Evolutionary conservation across 2,888 invertebrate species (phyloP).

Genomic region (Xanthia togata): DNA sequence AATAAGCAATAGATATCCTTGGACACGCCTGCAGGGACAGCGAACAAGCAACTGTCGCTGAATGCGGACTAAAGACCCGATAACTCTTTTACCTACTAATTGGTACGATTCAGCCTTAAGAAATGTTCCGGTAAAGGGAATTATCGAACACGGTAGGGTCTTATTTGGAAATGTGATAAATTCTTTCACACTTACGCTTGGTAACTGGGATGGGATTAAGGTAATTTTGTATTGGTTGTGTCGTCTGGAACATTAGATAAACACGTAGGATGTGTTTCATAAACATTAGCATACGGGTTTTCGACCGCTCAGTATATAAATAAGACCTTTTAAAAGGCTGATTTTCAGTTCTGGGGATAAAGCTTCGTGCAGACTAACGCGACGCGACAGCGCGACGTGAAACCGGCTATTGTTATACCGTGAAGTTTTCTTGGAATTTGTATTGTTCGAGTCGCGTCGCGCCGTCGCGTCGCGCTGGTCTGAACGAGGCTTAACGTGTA

Average conservation of each 20-base stretch:
- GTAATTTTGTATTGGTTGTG: slow-evolving; percentile 3
- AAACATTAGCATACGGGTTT: not conserved
- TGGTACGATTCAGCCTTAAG: slow-evolving; percentile 38
- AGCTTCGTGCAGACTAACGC: too few relatives aligned
- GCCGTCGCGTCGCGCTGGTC: too few relatives aligned
- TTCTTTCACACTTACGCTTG: slow-evolving; percentile 47
- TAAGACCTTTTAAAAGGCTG: not conserved
- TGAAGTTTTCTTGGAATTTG: too few relatives aligned
- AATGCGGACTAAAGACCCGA: slow-evolving; percentile 39
- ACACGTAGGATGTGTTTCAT: not conserved
- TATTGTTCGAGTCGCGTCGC: too few relatives aligned
- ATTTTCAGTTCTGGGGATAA: not conserved
- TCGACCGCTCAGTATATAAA: not conserved
- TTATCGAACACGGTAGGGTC: slow-evolving; percentile 35
- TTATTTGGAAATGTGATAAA: slow-evolving; percentile 45
- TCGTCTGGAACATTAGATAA: not conserved
- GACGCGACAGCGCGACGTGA: too few relatives aligned
- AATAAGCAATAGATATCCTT: slow-evolving; percentile 52
- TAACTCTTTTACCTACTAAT: slow-evolving; percentile 51
- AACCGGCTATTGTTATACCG: too few relatives aligned
- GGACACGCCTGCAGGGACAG: slow-evolving; percentile 25
- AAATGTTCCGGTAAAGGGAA: slow-evolving; percentile 27
- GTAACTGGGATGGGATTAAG: slow-evolving; percentile 4
- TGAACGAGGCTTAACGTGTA: too few relatives aligned
- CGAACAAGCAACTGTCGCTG: slow-evolving; percentile 27